Conservation (phyloP, 2,888 invertebrate genomes). For the Oeneis ivallda region DNA sequence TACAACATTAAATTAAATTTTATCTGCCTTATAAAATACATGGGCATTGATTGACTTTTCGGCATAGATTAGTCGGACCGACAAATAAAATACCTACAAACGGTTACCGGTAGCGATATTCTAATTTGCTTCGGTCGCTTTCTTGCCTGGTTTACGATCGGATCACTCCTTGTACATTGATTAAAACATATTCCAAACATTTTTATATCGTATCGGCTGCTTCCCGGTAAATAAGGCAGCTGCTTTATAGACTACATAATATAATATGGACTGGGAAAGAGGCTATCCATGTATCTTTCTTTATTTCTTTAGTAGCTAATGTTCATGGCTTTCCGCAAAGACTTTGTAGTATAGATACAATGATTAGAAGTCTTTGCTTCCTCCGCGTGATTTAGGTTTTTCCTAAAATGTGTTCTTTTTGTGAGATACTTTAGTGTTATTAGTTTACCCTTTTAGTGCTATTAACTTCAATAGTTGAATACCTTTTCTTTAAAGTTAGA, state of each 20-base stretch:
- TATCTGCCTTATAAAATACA: constrained; percentile 78
- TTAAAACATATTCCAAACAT: constrained; percentile 46
- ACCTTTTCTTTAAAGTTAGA: too few species aligned
- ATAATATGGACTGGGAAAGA: background rate
- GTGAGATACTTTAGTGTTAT: too few species aligned
- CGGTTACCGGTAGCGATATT: constrained; percentile 61
- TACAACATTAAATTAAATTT: constrained; percentile 76
- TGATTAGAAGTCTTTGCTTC: too few species aligned
- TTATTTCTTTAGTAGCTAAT: background rate
- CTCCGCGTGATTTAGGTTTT: too few species aligned
- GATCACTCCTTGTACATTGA: constrained; percentile 48
- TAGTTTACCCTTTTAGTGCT: too few species aligned
- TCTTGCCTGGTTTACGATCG: constrained; percentile 50
- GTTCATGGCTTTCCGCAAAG: too few species aligned
- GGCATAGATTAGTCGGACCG: constrained; percentile 47
- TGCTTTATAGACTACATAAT: constrained; percentile 9
- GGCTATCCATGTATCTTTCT: background rate
- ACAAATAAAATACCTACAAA: constrained; percentile 35
- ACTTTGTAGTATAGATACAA: too few species aligned
- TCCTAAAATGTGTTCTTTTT: too few species aligned
- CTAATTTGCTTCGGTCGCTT: constrained; percentile 59
- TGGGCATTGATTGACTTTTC: constrained; percentile 72
- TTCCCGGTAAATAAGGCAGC: constrained; percentile 20
- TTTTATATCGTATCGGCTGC: constrained; percentile 24
- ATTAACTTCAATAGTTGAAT: too few species aligned